Evolutionary conservation across 2,888 invertebrate genomes (phyloP).

Genomic region (Mythimna ferrago): DNA sequence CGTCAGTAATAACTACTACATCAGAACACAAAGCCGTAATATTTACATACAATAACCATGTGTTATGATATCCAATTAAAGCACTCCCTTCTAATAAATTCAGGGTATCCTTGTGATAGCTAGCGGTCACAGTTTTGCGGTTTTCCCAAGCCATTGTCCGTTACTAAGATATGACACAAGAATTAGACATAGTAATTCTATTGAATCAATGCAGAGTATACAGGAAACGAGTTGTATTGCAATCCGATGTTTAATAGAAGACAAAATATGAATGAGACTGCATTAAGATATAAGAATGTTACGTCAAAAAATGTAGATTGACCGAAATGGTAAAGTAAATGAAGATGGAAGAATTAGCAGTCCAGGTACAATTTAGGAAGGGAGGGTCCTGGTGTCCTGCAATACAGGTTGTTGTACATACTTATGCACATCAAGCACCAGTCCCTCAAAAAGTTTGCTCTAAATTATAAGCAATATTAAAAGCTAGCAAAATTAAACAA

Average conservation of each 20-base stretch:
- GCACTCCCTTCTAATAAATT: slow-evolving; percentile 40
- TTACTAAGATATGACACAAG: slow-evolving; percentile 8
- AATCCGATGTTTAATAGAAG: neutral
- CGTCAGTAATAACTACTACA: neutral
- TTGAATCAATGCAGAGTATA: slow-evolving; percentile 15
- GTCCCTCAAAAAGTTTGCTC: too few relatives aligned
- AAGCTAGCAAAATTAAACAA: too few relatives aligned
- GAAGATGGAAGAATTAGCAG: neutral
- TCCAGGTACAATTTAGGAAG: neutral
- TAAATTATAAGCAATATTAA: too few relatives aligned
- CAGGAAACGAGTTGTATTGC: neutral
- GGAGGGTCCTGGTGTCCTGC: too few relatives aligned
- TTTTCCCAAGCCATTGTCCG: slow-evolving; percentile 47
- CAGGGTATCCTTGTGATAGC: slow-evolving; percentile 32
- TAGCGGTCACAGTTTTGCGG: slow-evolving; percentile 44
- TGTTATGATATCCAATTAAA: slow-evolving; percentile 34
- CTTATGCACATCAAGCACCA: too few relatives aligned
- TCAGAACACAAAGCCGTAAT: neutral
- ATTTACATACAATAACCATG: slow-evolving; percentile 29
- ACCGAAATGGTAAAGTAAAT: neutral
- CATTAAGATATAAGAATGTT: neutral
- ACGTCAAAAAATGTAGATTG: neutral
- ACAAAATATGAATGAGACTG: neutral
- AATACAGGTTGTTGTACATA: too few relatives aligned
- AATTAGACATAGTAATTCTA: slow-evolving; percentile 11